Base-by-base conservation (phyloP, 2,797 vertebrate species). In the Sebastes itinus region DNA sequence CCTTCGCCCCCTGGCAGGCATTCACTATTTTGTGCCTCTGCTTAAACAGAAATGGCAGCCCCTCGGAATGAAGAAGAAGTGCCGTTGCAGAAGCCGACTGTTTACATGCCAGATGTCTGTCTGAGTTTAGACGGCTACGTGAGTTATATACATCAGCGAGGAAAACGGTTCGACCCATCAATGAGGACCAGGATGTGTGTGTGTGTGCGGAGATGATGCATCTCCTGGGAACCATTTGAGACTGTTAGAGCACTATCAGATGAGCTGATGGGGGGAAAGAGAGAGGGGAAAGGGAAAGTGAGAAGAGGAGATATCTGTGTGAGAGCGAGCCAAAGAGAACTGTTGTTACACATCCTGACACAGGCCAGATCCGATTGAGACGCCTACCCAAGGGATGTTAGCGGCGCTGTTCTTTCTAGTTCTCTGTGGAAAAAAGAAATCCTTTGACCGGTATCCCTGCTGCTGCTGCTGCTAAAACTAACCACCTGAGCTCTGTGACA, bases 161-260 rank as follows among this genome's bases (percentile, higher is more conserved):
- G 82, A 86, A 65, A 87, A 75, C 52, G 32, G 55, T 75, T 71
- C 10, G 49, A 81, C 72, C 87, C 65, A 75, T 89, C 88, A 87
- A 68, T 75, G 75, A 79, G 68, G 72, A 85, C 68, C 72, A 32
- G 83, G 74, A 78, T 63, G 67, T 77, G 81, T 72, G 75, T 72
- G 75, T 59, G 56, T 59, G 56, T 28, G 70, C 54, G 72, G 77
- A 77, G 82, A 88, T 87, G 88, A 92, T 85, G 80, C 73, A 83
- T 92, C 90, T 91, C 92, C 69, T 55, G 90, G 92, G 93, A 90
- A 86, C 83, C 88, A 89, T 94, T 92, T 88, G 84, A 87, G 88
- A 89, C 87, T 77, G 87, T 92, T 93, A 91, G 82, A 90, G 84
- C 83, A 81, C 83, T 86, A 89, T 92, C 88, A 88, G 88, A 93